A percentile compares a stretch with the other conserved stretches of the same genome.
Evolutionary conservation across 2,888 invertebrate genomes (phyloP).

Genomic region (Diplazon laetatorius): DNA sequence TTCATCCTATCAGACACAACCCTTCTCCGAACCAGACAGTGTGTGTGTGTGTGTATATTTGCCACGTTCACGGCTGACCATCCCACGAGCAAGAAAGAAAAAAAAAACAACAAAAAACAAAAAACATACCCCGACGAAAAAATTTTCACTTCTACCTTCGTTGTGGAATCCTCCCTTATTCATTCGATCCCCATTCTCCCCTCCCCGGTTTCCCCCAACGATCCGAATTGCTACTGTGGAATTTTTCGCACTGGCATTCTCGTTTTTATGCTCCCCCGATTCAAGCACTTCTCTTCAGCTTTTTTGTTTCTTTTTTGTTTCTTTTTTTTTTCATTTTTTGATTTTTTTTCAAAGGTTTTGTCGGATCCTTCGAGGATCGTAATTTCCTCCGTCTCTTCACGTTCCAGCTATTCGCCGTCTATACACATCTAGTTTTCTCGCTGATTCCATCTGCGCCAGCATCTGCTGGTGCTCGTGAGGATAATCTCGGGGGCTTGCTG

Average conservation of each 20-base stretch:
- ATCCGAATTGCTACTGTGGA: conserved; percentile 42
- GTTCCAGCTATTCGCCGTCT: conserved; percentile 36
- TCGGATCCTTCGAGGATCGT: conserved; percentile 50
- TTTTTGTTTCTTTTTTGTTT: conserved; percentile 3
- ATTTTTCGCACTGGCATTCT: conserved; percentile 55
- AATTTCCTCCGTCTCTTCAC: conserved; percentile 52
- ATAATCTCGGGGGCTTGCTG: conserved; percentile 56
- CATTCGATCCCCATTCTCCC: conserved; percentile 1
- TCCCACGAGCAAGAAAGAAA: conserved; percentile 6
- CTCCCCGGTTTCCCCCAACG: background rate
- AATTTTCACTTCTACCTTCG: conserved; percentile 26
- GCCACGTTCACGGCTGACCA: conserved; percentile 14
- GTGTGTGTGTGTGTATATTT: background rate
- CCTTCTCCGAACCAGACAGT: conserved; percentile 27
- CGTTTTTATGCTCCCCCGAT: conserved; percentile 36
- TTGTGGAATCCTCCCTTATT: conserved; percentile 12
- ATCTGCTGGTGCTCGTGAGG: conserved; percentile 52
- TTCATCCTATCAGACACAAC: conserved; percentile 14
- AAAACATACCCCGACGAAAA: conserved; percentile 50
- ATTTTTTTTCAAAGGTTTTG: conserved; percentile 9
- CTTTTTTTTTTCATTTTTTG: no score
- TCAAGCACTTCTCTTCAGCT: conserved; percentile 37
- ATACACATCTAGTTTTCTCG: conserved; percentile 46
- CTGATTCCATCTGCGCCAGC: conserved; percentile 44
- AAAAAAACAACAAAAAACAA: no score